Percentiles rank a stretch among this genome's conserved stretches.
These are phyloP conservation scores for Drosophila teissieri DNA, from an alignment of 1,140 invertebrate species.

Conservation along the genomic window DNA sequence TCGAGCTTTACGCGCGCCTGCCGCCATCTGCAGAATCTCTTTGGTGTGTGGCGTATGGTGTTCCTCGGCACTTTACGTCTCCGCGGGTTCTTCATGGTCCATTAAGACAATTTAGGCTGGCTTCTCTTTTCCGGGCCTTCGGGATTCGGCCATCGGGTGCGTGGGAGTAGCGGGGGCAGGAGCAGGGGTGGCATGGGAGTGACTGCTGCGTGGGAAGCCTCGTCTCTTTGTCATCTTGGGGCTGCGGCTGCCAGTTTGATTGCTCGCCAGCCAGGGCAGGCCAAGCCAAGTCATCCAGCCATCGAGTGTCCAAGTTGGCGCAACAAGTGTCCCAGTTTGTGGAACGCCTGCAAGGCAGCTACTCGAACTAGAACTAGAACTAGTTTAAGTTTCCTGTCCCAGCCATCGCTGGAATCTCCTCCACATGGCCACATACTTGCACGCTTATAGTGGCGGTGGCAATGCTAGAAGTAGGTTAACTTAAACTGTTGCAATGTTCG, in stretches of 20 bases:
- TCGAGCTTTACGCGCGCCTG: conserved; percentile 70
- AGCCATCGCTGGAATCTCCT: conserved; percentile 44
- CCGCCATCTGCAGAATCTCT: conserved; percentile 45
- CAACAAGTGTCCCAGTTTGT: conserved; percentile 81
- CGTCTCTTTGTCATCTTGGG: conserved; percentile 37
- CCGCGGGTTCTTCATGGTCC: conserved; percentile 69
- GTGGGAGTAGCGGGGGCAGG: background rate
- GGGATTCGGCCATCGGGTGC: background rate
- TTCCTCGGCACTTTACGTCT: conserved; percentile 36
- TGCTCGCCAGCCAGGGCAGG: conserved; percentile 21
- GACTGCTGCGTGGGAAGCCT: conserved; percentile 67
- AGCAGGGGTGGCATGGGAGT: conserved; percentile 14
- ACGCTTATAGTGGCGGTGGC: conserved; percentile 8
- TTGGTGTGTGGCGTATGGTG: background rate
- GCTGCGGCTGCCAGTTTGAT: conserved; percentile 53
- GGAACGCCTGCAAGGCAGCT: conserved; percentile 41
- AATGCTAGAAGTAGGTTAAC: conserved; percentile 7
- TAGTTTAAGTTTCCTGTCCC: conserved; percentile 77
- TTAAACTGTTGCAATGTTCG: background rate
- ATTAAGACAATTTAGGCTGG: conserved; percentile 80
- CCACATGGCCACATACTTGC: conserved; percentile 39
- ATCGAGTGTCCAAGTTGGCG: conserved; percentile 55
- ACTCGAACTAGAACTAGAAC: conserved; percentile 72
- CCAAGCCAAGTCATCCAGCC: conserved; percentile 20
- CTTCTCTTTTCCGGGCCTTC: conserved; percentile 40